These are phyloP conservation scores for Alca torda DNA, from an alignment of 2,797 vertebrate genomes.

Conservation along the genomic window DNA sequence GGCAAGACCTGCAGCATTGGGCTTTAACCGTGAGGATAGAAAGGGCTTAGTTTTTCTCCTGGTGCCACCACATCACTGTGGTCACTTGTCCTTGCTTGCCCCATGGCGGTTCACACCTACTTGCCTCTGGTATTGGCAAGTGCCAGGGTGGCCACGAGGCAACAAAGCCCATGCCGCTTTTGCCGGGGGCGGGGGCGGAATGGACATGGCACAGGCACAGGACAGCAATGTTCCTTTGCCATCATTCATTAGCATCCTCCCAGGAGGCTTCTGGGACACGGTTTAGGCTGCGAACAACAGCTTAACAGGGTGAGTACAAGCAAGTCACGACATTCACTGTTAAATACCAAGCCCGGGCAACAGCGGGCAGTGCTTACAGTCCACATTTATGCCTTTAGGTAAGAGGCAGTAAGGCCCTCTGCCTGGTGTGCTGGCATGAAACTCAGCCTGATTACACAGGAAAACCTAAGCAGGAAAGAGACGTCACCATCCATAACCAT, in stretches of 20 bases:
- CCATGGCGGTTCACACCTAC: background rate
- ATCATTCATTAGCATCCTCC: background rate
- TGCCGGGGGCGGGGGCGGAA: rapidly evolving
- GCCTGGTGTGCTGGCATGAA: background rate
- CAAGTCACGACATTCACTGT: background rate
- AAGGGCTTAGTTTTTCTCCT: rapidly evolving
- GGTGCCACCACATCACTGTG: rapidly evolving
- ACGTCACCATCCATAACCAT: background rate
- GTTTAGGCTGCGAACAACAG: background rate
- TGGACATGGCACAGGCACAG: no score
- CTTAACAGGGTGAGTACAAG: background rate
- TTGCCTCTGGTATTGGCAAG: background rate
- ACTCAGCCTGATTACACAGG: background rate
- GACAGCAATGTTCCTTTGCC: background rate
- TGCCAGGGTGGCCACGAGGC: background rate
- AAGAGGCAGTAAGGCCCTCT: background rate
- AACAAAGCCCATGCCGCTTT: rapidly evolving
- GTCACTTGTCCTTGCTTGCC: background rate
- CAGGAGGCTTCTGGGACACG: background rate
- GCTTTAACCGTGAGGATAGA: rapidly evolving
- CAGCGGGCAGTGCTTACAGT: background rate
- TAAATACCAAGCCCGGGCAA: background rate
- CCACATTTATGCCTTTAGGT: background rate
- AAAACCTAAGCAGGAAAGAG: background rate
- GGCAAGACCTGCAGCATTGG: rapidly evolving